Evolutionary conservation across 2,888 invertebrate species (phyloP), one percentile per base, ranked within the genome.

Genomic region (Drosophila nigricruria): DNA sequence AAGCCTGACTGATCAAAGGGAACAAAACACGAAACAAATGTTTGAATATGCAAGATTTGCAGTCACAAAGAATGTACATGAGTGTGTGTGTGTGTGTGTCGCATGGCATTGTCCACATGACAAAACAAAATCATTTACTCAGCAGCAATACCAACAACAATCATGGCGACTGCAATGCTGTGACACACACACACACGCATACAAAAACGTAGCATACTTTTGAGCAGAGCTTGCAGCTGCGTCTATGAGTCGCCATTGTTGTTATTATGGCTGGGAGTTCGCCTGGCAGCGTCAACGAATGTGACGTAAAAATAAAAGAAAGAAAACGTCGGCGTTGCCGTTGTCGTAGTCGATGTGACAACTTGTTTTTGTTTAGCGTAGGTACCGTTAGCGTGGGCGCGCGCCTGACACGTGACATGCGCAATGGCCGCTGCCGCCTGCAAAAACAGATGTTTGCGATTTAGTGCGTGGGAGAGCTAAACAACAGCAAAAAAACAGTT

Each of bases 321-420:
- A 18, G 18, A 63, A 47, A 50, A 36, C 27, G 57, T 50, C 70
- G 61, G 42, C 70, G 36, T 40, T 67, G 67, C 14, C 70, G 42
- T 40, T 71, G 68, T 64, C 38, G 47, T 45, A 49, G 62, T 36
- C 12, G 25, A 38, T 53, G 54, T 63, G 74, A 69, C 78, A 87
- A 89, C 75, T 78, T 87, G 78, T 89, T 88, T 82, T 88, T 89
- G 84, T 84, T 85, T 85, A 72, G 81, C 77, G 70, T 86, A 79
- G 79, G 73, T 62, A 77, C 66, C 65, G 74, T 56, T 65, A 69
- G 53, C 73, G 64, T 73, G 59, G 66, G 68, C 70, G 64, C 67
- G 30, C 56, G 27, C 12, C 27, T 27, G 18, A 34, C 58, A 65
- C 47, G 58, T 49, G 74, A 74, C 84, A 88, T 88, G 86, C 88